Evolutionary conservation across 1,140 invertebrate species (phyloP), one percentile per base, ranked within the genome.

Genomic region (Pinna nobilis): DNA sequence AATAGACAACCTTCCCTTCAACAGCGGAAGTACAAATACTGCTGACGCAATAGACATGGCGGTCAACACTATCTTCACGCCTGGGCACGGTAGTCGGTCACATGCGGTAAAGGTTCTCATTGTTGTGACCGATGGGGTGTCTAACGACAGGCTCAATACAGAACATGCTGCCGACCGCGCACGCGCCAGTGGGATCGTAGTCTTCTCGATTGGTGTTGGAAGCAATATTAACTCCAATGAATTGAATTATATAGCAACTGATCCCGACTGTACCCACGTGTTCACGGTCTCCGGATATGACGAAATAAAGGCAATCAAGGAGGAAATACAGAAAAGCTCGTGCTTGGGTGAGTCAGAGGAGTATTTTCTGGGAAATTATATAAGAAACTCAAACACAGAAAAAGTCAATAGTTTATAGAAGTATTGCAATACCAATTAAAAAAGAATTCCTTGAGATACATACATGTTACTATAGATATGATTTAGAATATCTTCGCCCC

Each of bases 241-340:
- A 35, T 72, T 84, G 4, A 68, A 74, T 4, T 55, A 59, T 30
- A 75, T 82, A 11, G 78, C 80, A 33, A 77, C 74, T 2, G 70
- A 72, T n/a, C 82, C 82, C 11, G 61, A 71, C 15, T 85, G 83
- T 67, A 83, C 82, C 0, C 83, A 85, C 64, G 80, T 83, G 55
- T 79, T 79, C 20, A 65, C 61, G 44, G 65, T 83, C 13, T 70
- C 66, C 2, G 70, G 65, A 2, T 85, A 76, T 39, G 60, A 66
- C 5, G 82, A 85, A 33, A 82, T 85, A 3, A 73, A 74, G 33
- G 69, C 76, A 11, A 55, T 85, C 5, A 78, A 70, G 47, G 65
- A 78, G 13, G 80, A 85, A 55, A 82, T 85, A n/a, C 73, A 79
- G 33, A 68, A 80, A 30, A 71, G 78, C 30, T 77, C 82, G 2